phyloP scores from a whole-genome alignment of 2,113 vertebrate species.

The Colossoma macropomum region DNA sequence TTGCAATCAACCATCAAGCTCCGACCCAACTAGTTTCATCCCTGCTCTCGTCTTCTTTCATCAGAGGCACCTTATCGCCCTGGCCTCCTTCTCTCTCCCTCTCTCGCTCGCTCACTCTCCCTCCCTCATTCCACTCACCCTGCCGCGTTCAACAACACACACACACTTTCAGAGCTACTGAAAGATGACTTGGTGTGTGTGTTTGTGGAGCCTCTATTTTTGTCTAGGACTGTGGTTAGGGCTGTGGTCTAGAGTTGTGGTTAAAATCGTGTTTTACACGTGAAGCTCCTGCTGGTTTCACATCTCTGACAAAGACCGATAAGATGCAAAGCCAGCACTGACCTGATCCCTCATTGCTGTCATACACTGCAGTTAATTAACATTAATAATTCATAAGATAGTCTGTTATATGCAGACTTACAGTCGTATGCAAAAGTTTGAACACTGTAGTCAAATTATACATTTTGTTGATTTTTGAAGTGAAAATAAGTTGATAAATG shows the following conservation, averaged over 20 bases:
- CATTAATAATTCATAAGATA: background rate
- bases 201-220: constrained; percentile 6
- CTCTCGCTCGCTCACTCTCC: constrained; percentile 1
- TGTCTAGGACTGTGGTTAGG: background rate
- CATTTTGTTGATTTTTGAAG: no score
- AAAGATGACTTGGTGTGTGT: background rate
- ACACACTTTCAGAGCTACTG: background rate
- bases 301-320: background rate
- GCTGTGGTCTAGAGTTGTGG: background rate
- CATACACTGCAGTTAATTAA: background rate
- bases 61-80: constrained; percentile 73
- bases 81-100: constrained; percentile 49
- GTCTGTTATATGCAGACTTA: no score
- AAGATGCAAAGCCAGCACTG: background rate
- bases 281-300: background rate
- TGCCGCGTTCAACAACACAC: constrained; percentile 10
- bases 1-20: constrained; percentile 77
- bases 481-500: no score
- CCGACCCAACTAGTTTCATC: constrained; percentile 70
- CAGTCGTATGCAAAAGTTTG: no score
- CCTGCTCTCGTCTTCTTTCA: constrained; percentile 75
- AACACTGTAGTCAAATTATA: no score
- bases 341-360: background rate
- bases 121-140: constrained; percentile 11
- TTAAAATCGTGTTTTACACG: background rate